Evolutionary conservation across 1,140 invertebrate species (phyloP).

Genomic region (Grapholita molesta): DNA sequence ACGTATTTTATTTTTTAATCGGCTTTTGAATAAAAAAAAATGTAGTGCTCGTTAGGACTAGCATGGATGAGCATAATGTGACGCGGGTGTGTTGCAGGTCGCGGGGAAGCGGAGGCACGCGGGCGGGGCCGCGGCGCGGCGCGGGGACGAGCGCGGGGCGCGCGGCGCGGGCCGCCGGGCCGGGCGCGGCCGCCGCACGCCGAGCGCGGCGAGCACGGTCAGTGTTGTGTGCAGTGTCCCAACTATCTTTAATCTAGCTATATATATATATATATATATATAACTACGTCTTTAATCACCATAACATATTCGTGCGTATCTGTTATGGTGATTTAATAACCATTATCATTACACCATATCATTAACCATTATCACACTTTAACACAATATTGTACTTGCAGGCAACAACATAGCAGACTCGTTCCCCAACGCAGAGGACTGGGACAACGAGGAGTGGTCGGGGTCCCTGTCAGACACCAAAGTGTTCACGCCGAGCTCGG

Average conservation of each 20-base stretch:
- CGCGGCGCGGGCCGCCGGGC: constrained; percentile 29
- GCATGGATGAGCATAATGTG: too few relatives aligned
- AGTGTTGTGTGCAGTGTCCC: constrained; percentile 24
- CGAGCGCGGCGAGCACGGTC: constrained; percentile 32
- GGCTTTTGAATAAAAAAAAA: too few relatives aligned
- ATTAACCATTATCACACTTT: too few relatives aligned
- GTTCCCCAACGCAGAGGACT: constrained; percentile 87
- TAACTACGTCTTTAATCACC: too few relatives aligned
- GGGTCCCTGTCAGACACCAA: constrained; percentile 96
- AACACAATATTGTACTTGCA: constrained; percentile 20
- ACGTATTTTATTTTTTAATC: too few relatives aligned
- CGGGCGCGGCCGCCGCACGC: constrained; percentile 25
- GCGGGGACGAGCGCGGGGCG: constrained; percentile 66
- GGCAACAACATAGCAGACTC: constrained; percentile 55
- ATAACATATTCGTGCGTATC: too few relatives aligned
- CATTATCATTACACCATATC: too few relatives aligned
- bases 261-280: too few relatives aligned
- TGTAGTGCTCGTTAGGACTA: too few relatives aligned
- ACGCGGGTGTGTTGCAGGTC: constrained; percentile 35
- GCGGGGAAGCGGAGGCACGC: constrained; percentile 73
- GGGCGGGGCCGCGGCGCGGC: constrained; percentile 64
- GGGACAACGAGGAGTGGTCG: constrained; percentile 97
- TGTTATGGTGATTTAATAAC: too few relatives aligned
- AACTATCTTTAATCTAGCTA: too few relatives aligned
- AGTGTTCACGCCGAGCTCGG: constrained; percentile 66